Evolutionary conservation across 2,113 vertebrate genomes (phyloP), one percentile per base, ranked within the genome.

Genomic region (Tragelaphus scriptus): DNA sequence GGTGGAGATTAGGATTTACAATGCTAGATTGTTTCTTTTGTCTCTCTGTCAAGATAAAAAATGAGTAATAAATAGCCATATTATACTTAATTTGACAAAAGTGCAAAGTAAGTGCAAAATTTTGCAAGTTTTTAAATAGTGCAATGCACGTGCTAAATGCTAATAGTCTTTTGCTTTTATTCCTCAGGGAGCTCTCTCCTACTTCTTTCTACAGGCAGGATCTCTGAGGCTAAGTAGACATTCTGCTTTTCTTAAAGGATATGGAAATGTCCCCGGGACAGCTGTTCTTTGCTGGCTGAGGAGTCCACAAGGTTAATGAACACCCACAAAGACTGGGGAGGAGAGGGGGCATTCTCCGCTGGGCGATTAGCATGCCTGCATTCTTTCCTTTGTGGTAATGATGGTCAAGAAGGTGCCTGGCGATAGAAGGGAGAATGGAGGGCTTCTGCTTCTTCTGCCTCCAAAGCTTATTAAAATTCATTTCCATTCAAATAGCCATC

Each of bases 401-500:
- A 95, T 95, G 97, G 93, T 94, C 92, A 97, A 94, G 96, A 97
- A 96, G 95, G 87, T 90, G 94, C 91, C 96, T 87, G 87, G 94
- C 6, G 87, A 97, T 96, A 92, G 91, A 96, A 85, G 91, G 71
- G 87, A 92, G 95, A 95, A 61, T 49, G 95, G 94, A 96, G 91
- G 94, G 91, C 32, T 96, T 85, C 90, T 85, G 94, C 91, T 87
- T 14, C 96, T 85, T 89, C 90, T 95, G 94, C 90, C 87, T 98
- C 75, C 40, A 91, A 98, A 1, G 25, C 96, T 96, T 97, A 95
- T 98, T 98, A 97, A 98, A 98, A 98, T 98, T 98, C 97, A 98
- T 98, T 98, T 98, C 95, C 97, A 98, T 98, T 98, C 98, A 94
- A 97, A 98, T 97, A 96, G 92, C 94, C 96, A 95, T 85, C 59